Percentiles rank a stretch among this genome's conserved stretches.
These are phyloP conservation scores for Thereva unica DNA, from an alignment of 2,888 invertebrate genomes.

Conservation along the genomic window DNA sequence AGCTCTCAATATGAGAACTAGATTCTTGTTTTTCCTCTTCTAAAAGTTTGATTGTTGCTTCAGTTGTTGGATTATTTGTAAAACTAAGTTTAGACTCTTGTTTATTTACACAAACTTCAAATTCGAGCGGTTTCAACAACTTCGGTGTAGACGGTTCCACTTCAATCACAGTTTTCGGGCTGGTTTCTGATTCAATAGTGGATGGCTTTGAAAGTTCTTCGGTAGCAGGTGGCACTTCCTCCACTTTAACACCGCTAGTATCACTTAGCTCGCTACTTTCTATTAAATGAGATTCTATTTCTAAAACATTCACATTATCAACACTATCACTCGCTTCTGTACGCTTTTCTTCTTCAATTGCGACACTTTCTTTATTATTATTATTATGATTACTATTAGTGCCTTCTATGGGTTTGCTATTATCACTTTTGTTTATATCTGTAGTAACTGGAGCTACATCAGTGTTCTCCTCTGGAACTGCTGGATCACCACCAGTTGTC, in stretches of 20 bases:
- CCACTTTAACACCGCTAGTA: slow-evolving; percentile 49
- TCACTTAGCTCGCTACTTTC: slow-evolving; percentile 52
- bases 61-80: not conserved
- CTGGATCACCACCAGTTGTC: slow-evolving; percentile 5
- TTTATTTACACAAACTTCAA: slow-evolving; percentile 40
- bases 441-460: slow-evolving; percentile 13
- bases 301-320: slow-evolving; percentile 46
- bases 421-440: slow-evolving; percentile 1
- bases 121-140: slow-evolving; percentile 49
- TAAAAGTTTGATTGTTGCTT: not conserved
- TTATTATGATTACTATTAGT: not conserved
- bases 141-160: slow-evolving; percentile 52
- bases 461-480: not conserved
- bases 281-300: slow-evolving; percentile 56
- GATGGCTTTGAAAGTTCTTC: slow-evolving; percentile 53
- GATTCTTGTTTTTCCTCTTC: not conserved
- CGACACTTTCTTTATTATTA: not conserved
- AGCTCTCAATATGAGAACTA: no score
- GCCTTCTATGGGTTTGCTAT: not conserved
- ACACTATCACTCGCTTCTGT: slow-evolving; percentile 4
- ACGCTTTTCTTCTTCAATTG: not conserved
- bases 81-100: slow-evolving; percentile 22
- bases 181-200: slow-evolving; percentile 49
- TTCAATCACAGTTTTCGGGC: slow-evolving; percentile 51
- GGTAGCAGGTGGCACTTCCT: slow-evolving; percentile 51